Conservation (phyloP, 2,797 vertebrate genomes). For the Anguilla obscura region DNA sequence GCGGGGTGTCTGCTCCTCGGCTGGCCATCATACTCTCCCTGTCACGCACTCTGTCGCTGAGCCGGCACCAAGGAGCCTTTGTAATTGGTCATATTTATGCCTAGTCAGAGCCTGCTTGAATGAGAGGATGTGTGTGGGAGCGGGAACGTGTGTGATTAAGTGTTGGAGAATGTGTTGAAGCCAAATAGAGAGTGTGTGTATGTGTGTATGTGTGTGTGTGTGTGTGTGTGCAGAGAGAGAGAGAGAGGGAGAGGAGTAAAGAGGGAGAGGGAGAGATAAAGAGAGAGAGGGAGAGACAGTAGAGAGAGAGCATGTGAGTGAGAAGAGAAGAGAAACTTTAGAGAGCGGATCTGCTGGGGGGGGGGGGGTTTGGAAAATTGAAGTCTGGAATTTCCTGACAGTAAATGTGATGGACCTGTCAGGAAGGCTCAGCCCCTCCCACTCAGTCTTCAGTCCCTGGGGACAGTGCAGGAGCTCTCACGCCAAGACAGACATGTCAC, state of each 20-base stretch:
- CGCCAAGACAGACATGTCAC: background rate
- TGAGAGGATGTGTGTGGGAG: background rate
- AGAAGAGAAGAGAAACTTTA: background rate
- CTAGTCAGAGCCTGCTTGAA: background rate
- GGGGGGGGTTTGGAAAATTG: background rate
- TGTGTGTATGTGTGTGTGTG: background rate
- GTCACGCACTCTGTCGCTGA: background rate
- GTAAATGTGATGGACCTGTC: background rate
- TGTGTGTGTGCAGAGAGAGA: background rate
- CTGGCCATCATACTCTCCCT: background rate
- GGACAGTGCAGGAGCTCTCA: background rate
- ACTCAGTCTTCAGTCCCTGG: background rate
- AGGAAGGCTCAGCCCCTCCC: background rate
- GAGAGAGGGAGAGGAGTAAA: background rate
- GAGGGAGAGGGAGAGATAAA: background rate
- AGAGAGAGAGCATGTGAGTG: background rate
- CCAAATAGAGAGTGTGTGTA: constrained; percentile 23
- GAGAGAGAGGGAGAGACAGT: background rate
- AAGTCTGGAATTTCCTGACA: constrained; percentile 14
- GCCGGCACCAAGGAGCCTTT: constrained; percentile 26
- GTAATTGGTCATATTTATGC: constrained; percentile 38
- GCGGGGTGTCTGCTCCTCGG: background rate
- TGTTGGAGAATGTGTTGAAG: constrained; percentile 27
- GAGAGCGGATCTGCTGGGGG: background rate
- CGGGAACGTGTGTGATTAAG: background rate